A percentile compares a stretch with the other conserved stretches of the same genome.
Conservation (phyloP, 2,888 invertebrate species). For the Drymonia ruficornis region DNA sequence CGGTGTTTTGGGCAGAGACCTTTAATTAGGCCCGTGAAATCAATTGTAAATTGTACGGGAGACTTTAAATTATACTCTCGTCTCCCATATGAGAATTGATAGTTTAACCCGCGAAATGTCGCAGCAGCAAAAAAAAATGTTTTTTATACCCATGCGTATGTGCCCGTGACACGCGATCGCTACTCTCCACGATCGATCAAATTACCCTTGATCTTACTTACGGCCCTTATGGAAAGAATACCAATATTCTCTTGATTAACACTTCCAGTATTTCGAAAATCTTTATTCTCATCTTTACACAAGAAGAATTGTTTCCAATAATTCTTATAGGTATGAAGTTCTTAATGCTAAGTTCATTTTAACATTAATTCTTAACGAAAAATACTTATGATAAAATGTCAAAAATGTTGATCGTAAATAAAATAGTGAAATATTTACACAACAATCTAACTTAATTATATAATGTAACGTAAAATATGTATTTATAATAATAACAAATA, state of each 20-base stretch:
- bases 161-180: too few species aligned
- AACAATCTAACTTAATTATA: slow-evolving; percentile 67
- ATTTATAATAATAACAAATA: slow-evolving; percentile 69
- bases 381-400: slow-evolving; percentile 57
- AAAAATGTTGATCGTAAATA: slow-evolving; percentile 68
- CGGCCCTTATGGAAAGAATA: not conserved
- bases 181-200: too few species aligned
- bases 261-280: slow-evolving; percentile 58
- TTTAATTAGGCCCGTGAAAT: too few species aligned
- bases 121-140: too few species aligned
- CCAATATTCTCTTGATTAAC: not conserved
- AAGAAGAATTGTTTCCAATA: slow-evolving; percentile 70
- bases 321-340: slow-evolving; percentile 59
- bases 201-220: too few species aligned
- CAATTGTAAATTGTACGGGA: too few species aligned
- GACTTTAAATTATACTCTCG: too few species aligned
- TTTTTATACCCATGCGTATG: too few species aligned
- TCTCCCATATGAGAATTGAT: too few species aligned
- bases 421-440: slow-evolving; percentile 77
- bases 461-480: slow-evolving; percentile 68
- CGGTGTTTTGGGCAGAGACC: too few species aligned
- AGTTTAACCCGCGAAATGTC: too few species aligned
- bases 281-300: slow-evolving; percentile 77
- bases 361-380: slow-evolving; percentile 56
- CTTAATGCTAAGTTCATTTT: slow-evolving; percentile 62